A percentile compares a stretch with the other conserved stretches of the same genome.
phyloP scores from a whole-genome alignment of 2,797 vertebrate genomes.

The Amblyraja radiata region DNA sequence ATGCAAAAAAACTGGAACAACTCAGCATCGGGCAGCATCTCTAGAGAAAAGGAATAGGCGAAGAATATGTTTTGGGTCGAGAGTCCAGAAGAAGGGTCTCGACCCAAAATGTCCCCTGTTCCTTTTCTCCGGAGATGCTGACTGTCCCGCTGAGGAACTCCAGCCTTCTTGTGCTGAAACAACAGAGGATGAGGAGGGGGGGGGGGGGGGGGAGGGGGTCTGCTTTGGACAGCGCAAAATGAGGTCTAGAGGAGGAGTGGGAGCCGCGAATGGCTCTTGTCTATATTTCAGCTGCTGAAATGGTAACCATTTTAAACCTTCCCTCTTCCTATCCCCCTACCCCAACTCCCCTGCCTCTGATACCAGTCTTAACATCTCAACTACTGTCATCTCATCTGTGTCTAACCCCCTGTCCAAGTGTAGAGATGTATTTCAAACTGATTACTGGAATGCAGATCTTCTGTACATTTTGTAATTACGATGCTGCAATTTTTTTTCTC shows the following conservation, averaged over 20 bases:
- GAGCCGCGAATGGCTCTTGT: neutral
- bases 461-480: slow-evolving; percentile 33
- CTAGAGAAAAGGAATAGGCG: no score
- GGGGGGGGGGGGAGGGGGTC: no score
- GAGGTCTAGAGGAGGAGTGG: neutral
- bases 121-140: no score
- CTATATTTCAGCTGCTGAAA: neutral
- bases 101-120: no score
- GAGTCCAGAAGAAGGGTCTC: no score
- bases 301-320: neutral
- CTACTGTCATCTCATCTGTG: neutral
- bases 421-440: neutral
- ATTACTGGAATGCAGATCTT: neutral
- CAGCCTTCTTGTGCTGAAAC: no score
- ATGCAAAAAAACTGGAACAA: no score
- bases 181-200: no score
- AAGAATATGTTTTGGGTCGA: no score
- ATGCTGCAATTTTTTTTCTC: neutral
- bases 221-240: neutral
- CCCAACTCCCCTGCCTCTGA: neutral
- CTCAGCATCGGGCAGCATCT: no score
- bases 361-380: neutral
- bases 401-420: neutral
- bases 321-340: neutral
- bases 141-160: no score